Evolutionary conservation across 2,797 vertebrate genomes (phyloP), one percentile per base, ranked within the genome.

Genomic region (Cygnus olor): DNA sequence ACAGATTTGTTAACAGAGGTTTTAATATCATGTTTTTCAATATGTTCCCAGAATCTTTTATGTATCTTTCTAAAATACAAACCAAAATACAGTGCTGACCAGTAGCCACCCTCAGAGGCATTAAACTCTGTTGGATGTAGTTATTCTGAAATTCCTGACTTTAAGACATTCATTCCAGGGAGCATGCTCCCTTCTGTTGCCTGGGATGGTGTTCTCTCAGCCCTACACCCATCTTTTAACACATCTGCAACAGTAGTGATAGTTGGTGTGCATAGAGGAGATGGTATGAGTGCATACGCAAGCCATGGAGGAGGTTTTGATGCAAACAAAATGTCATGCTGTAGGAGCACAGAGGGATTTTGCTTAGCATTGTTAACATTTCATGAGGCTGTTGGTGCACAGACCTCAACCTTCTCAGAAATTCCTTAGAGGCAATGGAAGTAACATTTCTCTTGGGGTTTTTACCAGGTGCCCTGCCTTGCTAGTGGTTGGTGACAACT

Each of bases 401-500:
- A 69, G 66, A 72, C 38, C 58, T 68, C 34, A 64, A 0, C n/a
- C 57, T 90, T 70, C 74, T 68, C 60, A 73, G n/a, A 73, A 88
- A 28, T 28, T 20, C 44, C 28, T 53, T 22, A 6, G 30, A 34
- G 57, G 25, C 25, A 16, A 34, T 54, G 61, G 45, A 44, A 65
- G 34, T 88, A 94, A 96, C 25, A 28, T 11, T 20, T 54, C 14
- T 85, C 56, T 95, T 85, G 83, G 93, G 36, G 34, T 88, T 96
- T 58, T 82, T 74, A 40, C 58, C 93, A 99, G 99, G 97, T 99
- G 99, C 96, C 98, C 99, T 56, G 88, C 98, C 68, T 97, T 99
- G 93, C 97, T 99, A 69, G 98, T 99, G 90, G 99, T 99, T 79
- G 99, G 99, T 80, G 99, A 99, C 97, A 99, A 96, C 27, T 99